Evolutionary conservation across 2,797 vertebrate species (phyloP).

Genomic region (Phrynocephalus vlangalii): DNA sequence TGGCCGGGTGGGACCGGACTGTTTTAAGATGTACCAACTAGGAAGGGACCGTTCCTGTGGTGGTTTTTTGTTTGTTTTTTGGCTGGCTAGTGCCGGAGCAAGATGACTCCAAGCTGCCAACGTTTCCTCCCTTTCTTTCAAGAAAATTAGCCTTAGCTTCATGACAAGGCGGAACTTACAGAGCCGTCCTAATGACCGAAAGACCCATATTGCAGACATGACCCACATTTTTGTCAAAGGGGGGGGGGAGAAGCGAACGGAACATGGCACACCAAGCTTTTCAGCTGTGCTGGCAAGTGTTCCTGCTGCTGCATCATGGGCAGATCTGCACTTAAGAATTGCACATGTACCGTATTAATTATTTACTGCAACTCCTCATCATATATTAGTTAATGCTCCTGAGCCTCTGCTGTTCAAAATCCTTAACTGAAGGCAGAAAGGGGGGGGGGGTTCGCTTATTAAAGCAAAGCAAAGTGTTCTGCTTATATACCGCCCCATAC

Average conservation of each 20-base stretch:
- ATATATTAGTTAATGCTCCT: background rate
- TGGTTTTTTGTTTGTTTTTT: background rate
- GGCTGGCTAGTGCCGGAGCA: background rate
- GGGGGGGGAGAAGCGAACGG: background rate
- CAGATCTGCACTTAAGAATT: constrained; percentile 9
- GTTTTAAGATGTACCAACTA: background rate
- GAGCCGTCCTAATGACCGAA: background rate
- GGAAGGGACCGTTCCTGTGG: background rate
- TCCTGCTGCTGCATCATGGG: constrained; percentile 1
- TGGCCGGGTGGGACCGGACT: background rate
- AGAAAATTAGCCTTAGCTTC: background rate
- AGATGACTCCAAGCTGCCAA: background rate
- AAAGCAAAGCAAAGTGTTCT: too few species aligned
- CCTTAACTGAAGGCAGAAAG: accelerated
- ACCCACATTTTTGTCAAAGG: background rate
- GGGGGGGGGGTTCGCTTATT: background rate
- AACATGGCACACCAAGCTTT: constrained; percentile 32
- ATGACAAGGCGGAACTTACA: background rate
- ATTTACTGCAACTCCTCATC: constrained; percentile 41
- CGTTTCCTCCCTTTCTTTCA: background rate
- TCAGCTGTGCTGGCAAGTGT: background rate
- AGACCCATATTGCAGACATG: background rate
- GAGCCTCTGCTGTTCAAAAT: accelerated
- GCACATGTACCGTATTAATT: constrained; percentile 21
- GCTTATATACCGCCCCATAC: too few species aligned